A percentile compares a stretch with the other conserved stretches of the same genome.
These are phyloP conservation scores for Volucella bombylans DNA, from an alignment of 2,888 invertebrate genomes.

Conservation along the genomic window DNA sequence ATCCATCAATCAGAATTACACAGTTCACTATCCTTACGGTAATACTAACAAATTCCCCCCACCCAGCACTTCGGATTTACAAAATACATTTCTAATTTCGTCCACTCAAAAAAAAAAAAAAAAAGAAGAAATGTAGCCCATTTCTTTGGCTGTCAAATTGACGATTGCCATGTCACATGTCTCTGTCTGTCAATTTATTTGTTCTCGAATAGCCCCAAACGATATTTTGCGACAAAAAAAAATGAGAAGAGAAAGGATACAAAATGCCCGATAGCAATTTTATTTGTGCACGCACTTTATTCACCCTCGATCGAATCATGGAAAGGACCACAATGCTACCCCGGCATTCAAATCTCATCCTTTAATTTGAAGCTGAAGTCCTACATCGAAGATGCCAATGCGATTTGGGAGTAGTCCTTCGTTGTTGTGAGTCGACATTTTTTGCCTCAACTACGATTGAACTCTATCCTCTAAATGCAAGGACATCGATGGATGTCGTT, in stretches of 20 bases:
- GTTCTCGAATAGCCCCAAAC: conserved; percentile 37
- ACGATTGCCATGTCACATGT: conserved; percentile 59
- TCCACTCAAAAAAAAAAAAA: not conserved
- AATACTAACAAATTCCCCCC: conserved; percentile 11
- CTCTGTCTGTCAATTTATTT: conserved; percentile 59
- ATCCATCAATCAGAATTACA: conserved; percentile 60
- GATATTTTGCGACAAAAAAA: conserved; percentile 6
- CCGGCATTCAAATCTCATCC: conserved; percentile 47
- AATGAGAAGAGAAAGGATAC: conserved; percentile 1
- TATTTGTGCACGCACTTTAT: conserved; percentile 44
- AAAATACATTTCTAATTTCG: conserved; percentile 29
- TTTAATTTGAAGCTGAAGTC: conserved; percentile 11
- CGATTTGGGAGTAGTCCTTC: not conserved
- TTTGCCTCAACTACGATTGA: conserved; percentile 25
- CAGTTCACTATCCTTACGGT: conserved; percentile 33
- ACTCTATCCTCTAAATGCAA: conserved; percentile 19
- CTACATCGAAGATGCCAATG: not conserved
- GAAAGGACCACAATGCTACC: conserved; percentile 6
- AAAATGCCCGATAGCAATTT: conserved; percentile 44
- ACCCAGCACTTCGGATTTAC: conserved; percentile 9
- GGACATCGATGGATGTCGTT: conserved; percentile 9
- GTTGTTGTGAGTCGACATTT: conserved; percentile 45
- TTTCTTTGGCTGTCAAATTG: conserved; percentile 47
- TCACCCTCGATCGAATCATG: not conserved
- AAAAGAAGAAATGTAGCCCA: conserved; percentile 14